Conservation (phyloP, 64 coral and sea anemone species). For the Pocillopora verrucosa region DNA sequence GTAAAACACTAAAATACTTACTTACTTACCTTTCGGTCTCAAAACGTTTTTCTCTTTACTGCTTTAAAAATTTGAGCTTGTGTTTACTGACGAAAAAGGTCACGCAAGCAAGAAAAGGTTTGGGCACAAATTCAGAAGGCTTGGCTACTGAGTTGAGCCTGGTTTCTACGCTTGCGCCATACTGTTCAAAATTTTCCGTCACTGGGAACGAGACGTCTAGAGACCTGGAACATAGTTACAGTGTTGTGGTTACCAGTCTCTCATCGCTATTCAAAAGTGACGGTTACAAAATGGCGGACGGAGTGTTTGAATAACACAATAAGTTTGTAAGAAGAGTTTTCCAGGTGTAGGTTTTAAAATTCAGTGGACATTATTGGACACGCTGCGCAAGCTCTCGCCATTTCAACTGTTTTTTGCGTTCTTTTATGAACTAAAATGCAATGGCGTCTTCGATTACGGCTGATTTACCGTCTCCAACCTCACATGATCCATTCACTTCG, state of each 20-base stretch:
- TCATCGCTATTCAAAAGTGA: neutral
- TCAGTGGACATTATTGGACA: neutral
- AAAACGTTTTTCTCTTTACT: too few species aligned
- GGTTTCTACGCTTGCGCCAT: too few species aligned
- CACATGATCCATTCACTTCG: neutral
- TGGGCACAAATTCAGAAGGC: neutral
- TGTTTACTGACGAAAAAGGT: too few species aligned
- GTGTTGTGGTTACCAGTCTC: neutral
- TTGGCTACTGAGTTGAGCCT: neutral
- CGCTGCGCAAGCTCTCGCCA: neutral
- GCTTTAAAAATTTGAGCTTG: too few species aligned
- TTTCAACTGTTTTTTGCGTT: neutral
- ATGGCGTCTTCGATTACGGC: conserved; percentile 17
- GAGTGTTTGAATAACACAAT: neutral
- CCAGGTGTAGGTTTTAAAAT: neutral
- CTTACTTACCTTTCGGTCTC: too few species aligned
- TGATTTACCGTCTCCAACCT: neutral
- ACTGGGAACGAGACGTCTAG: neutral
- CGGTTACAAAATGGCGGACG: neutral
- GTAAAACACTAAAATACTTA: too few species aligned
- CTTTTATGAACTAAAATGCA: neutral
- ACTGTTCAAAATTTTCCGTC: too few species aligned
- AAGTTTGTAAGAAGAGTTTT: too few species aligned
- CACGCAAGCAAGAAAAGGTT: too few species aligned
- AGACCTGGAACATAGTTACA: neutral